Conservation (phyloP, 2,113 vertebrate species). For the Anoplopoma fimbria region DNA sequence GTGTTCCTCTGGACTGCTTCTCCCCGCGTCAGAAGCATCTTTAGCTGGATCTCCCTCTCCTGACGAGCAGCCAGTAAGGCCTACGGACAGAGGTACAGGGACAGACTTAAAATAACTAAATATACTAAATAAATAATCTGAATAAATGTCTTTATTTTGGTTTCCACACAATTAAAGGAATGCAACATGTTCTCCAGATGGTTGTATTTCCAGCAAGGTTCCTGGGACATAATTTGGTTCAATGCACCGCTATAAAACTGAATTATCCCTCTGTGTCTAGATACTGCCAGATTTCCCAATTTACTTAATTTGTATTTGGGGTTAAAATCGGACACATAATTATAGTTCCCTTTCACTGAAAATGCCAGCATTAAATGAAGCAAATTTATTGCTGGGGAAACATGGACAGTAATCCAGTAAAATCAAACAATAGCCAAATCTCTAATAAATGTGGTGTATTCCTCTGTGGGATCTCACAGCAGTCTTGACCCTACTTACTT, state of each 20-base stretch:
- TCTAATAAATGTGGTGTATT: not conserved
- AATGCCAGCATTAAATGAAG: not conserved
- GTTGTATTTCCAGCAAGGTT: not conserved
- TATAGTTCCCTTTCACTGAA: not conserved
- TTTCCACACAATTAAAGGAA: conserved; percentile 14
- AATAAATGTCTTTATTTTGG: not conserved
- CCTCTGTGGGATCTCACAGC: not conserved
- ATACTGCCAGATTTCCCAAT: not conserved
- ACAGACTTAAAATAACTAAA: not conserved
- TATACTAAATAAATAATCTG: too few relatives aligned
- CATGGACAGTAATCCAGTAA: not conserved
- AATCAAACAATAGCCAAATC: not conserved
- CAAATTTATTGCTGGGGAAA: not conserved
- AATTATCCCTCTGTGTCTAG: not conserved
- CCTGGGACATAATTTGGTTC: not conserved
- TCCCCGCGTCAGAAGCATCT: conserved; percentile 92
- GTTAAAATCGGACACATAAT: not conserved
- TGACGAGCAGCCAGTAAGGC: conserved; percentile 90
- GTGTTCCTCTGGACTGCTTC: conserved; percentile 95
- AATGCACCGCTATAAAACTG: not conserved
- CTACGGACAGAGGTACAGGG: conserved; percentile 72
- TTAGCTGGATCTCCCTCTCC: conserved; percentile 96
- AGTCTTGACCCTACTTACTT: conserved; percentile 82
- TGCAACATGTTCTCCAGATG: not conserved
- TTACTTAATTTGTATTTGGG: not conserved